A percentile compares a stretch with the other conserved stretches of the same genome.
These are phyloP conservation scores for Sciurus vulgaris DNA, from an alignment of 2,797 vertebrate genomes.

Conservation along the genomic window DNA sequence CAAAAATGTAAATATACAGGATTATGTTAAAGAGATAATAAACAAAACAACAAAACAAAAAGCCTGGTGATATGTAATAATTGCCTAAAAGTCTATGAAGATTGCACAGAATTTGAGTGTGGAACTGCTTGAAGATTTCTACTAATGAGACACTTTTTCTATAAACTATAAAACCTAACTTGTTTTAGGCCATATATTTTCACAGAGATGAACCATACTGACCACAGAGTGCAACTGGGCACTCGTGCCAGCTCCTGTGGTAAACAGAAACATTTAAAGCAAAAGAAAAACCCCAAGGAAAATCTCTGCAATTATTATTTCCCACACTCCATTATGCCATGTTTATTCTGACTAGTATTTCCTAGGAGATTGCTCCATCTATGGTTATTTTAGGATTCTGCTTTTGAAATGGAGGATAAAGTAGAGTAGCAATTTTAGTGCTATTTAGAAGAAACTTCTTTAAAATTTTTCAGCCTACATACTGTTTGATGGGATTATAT, in stretches of 20 bases:
- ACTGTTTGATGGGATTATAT: background rate
- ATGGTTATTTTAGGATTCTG: constrained; percentile 62
- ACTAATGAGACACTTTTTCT: constrained; percentile 11
- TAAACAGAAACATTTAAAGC: constrained; percentile 55
- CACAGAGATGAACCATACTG: background rate
- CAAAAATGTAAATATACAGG: background rate
- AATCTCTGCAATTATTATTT: constrained; percentile 62
- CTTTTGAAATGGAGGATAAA: constrained; percentile 68
- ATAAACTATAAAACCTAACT: constrained; percentile 57
- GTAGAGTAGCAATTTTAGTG: background rate
- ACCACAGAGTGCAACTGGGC: constrained; percentile 43
- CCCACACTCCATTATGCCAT: constrained; percentile 58
- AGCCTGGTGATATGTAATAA: background rate
- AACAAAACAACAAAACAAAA: background rate
- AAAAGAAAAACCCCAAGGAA: constrained; percentile 70
- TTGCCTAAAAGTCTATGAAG: background rate
- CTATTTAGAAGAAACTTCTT: background rate
- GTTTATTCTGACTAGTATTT: constrained; percentile 58
- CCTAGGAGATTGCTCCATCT: constrained; percentile 46
- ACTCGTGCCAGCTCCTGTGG: background rate
- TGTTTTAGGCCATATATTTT: constrained; percentile 44
- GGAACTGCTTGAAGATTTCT: background rate
- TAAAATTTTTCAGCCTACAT: background rate
- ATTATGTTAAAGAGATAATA: background rate
- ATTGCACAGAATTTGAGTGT: background rate